These are phyloP conservation scores for Chaunax sp. DNA, from an alignment of 2,797 vertebrate species.

Conservation along the genomic window DNA sequence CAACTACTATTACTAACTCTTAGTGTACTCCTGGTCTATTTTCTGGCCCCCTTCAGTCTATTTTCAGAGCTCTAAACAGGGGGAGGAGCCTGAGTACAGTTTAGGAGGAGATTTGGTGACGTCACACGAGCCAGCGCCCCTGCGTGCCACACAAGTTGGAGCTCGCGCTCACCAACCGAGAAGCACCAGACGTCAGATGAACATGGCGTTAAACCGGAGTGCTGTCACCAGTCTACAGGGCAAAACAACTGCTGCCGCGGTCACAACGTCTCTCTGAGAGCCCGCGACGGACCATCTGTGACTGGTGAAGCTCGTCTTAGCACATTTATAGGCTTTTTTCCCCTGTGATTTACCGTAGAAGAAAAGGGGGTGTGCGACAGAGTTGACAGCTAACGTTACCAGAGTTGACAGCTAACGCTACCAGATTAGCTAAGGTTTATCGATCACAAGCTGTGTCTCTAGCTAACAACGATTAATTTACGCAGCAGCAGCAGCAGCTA, in stretches of 20 bases:
- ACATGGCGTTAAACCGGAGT: slow-evolving; percentile 61
- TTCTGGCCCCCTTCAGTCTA: slow-evolving; percentile 19
- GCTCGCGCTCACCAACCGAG: slow-evolving; percentile 54
- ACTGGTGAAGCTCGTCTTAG: neutral
- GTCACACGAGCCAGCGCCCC: slow-evolving; percentile 82
- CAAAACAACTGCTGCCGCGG: slow-evolving; percentile 10
- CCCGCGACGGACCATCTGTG: neutral
- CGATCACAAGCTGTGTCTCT: neutral
- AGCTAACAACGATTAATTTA: slow-evolving; percentile 19
- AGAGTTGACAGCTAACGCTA: slow-evolving; percentile 43
- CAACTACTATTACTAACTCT: no score
- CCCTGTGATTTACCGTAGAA: slow-evolving; percentile 1
- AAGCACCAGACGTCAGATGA: slow-evolving; percentile 46
- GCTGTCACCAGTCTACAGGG: slow-evolving; percentile 27
- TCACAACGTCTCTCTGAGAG: slow-evolving; percentile 5
- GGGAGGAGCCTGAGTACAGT: slow-evolving; percentile 46
- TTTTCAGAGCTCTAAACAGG: slow-evolving; percentile 35
- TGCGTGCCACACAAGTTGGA: slow-evolving; percentile 53
- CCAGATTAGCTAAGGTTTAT: neutral
- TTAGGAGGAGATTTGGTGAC: slow-evolving; percentile 67
- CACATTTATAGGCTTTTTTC: neutral
- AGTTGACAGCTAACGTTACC: no score
- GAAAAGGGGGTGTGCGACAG: neutral
- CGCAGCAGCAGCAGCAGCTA: slow-evolving; percentile 1
- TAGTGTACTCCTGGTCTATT: neutral